Conservation (phyloP, 2,113 vertebrate genomes). For the Scophthalmus maximus region DNA sequence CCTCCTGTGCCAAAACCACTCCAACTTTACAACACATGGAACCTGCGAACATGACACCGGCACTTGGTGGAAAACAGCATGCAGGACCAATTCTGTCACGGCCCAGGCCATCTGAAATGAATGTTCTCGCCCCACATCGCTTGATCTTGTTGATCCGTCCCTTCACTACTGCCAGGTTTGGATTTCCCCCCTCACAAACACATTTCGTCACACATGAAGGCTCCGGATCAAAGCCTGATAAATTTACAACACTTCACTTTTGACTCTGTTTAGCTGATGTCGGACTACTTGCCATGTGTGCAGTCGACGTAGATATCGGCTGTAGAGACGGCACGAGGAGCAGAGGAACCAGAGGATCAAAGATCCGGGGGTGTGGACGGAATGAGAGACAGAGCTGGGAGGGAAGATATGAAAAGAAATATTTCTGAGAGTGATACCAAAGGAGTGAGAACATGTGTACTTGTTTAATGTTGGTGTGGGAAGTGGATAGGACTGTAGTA, state of each 20-base stretch:
- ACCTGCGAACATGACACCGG: conserved; percentile 75
- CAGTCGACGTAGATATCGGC: conserved; percentile 47
- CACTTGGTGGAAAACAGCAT: conserved; percentile 67
- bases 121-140: conserved; percentile 75
- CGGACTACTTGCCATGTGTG: conserved; percentile 34
- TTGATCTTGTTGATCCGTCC: conserved; percentile 72
- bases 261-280: conserved; percentile 49
- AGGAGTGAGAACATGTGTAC: conserved; percentile 65
- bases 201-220: conserved; percentile 67
- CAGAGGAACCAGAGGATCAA: conserved; percentile 59
- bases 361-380: conserved; percentile 39
- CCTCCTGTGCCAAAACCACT: conserved; percentile 73
- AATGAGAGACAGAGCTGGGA: conserved; percentile 27
- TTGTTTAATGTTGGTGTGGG: conserved; percentile 65
- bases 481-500: conserved; percentile 49
- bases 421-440: conserved; percentile 37
- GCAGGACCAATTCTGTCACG: conserved; percentile 77
- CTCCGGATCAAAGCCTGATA: conserved; percentile 68
- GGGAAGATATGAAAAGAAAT: conserved; percentile 43
- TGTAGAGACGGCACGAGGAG: conserved; percentile 39
- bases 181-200: conserved; percentile 70
- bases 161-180: conserved; percentile 66
- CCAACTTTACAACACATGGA: conserved; percentile 73
- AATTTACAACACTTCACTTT: conserved; percentile 50
- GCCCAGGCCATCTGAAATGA: conserved; percentile 78